Evolutionary conservation across 2,888 invertebrate genomes (phyloP).

Genomic region (Cheilosia impressa): DNA sequence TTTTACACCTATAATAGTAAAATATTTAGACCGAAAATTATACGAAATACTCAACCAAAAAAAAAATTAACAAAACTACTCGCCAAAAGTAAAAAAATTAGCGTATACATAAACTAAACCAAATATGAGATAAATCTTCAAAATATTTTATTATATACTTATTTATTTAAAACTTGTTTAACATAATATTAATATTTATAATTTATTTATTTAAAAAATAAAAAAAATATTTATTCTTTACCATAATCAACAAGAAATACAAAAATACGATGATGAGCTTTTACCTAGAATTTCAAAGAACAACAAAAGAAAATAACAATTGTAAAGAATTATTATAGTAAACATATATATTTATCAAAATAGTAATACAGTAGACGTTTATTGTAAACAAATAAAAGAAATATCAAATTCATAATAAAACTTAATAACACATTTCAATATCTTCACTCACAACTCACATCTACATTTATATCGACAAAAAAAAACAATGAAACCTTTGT

Average conservation of each 20-base stretch:
- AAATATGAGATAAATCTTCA: constrained; percentile 30
- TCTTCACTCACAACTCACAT: constrained; percentile 55
- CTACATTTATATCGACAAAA: constrained; percentile 14
- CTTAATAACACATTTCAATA: constrained; percentile 37
- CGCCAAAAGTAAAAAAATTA: constrained; percentile 49
- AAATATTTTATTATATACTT: constrained; percentile 3
- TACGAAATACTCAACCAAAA: constrained; percentile 39
- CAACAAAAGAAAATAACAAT: constrained; percentile 11
- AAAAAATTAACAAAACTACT: constrained; percentile 42
- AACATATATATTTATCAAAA: constrained; percentile 35
- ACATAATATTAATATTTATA: background rate
- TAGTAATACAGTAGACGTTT: constrained; percentile 10
- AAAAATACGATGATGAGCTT: constrained; percentile 66
- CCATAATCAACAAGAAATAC: constrained; percentile 38
- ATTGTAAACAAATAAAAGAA: constrained; percentile 7
- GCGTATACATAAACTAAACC: constrained; percentile 38
- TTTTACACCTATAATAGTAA: constrained; percentile 42
- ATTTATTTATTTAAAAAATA: constrained; percentile 27
- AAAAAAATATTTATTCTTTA: constrained; percentile 17
- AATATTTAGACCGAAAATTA: constrained; percentile 52
- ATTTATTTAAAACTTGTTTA: constrained; percentile 12
- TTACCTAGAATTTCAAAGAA: constrained; percentile 52
- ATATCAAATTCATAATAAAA: constrained; percentile 50
- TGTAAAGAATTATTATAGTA: constrained; percentile 6
- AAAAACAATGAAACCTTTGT: constrained; percentile 46